Base-by-base conservation (phyloP, 2,113 vertebrate species). In the Bambusicola thoracicus region DNA sequence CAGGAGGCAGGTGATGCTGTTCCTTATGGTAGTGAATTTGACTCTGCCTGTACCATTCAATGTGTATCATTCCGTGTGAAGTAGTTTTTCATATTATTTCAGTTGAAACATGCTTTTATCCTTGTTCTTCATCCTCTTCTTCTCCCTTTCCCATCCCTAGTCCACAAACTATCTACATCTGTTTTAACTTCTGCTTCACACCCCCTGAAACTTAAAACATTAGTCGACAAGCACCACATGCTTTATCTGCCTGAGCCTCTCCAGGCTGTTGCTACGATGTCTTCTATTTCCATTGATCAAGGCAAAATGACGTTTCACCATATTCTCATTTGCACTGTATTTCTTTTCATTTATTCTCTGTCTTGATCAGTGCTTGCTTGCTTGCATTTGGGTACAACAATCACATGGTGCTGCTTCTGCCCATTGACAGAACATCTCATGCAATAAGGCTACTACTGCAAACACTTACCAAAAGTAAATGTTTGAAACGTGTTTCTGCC, bases 351-450 rank as follows among this genome's bases (percentile, higher is more conserved):
- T 69, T 86, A 20, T 69, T 65, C 67, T n/a, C 22, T 10, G 2
- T 8, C 19, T 79, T 22, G 9, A 21, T 38, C 0, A 1, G 29
- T 36, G 18, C 38, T 68, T 1, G 0, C 25, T 69, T 59, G 25
- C 13, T 67, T 65, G 61, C 27, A 25, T 55, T 41, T 58, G 27
- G 15, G 44, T 55, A 32, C 17, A 10, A 40, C 32, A 38, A 12
- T 41, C 53, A 53, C 0, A 0, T 10, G 15, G 21, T 17, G 2
- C 25, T 48, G 8, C 61, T 69, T 41, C 48, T 0, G 10, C 49
- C 66, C 29, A 8, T n/a, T 2, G 1, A 20, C 21, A 43, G 61
- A 48, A 63, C 49, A 65, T 48, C 11, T 56, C 32, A 30, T 22
- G 9, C 19, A 55, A 4, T 43, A 21, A 70, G 24, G 70, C 16